Conservation (phyloP, 2,888 invertebrate species). For the Drosophila anomalata region DNA sequence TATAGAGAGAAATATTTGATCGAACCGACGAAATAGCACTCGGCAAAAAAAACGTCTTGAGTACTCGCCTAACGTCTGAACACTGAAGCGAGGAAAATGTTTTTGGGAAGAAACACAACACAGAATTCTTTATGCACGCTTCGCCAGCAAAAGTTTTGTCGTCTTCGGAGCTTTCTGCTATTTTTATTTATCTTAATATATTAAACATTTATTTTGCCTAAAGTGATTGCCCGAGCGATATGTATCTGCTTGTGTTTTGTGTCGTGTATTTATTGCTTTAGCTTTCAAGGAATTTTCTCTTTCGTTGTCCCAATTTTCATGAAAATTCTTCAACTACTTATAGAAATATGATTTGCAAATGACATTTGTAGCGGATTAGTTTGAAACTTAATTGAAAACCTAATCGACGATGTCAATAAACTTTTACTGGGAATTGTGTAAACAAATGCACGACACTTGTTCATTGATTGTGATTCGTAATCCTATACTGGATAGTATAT, state of each 20-base stretch:
- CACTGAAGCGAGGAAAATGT: constrained; percentile 58
- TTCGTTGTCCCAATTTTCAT: constrained; percentile 55
- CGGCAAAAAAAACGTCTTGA: constrained; percentile 59
- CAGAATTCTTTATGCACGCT: constrained; percentile 35
- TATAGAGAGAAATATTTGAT: constrained; percentile 26
- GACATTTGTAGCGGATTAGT: not conserved
- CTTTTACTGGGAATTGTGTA: constrained; percentile 49
- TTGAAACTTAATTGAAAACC: constrained; percentile 19
- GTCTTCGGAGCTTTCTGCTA: constrained; percentile 45
- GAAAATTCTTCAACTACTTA: constrained; percentile 8
- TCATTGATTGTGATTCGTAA: not conserved
- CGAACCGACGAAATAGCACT: constrained; percentile 14
- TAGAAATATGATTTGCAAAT: constrained; percentile 6
- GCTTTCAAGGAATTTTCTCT: constrained; percentile 49
- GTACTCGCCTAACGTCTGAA: constrained; percentile 54
- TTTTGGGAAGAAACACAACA: constrained; percentile 35
- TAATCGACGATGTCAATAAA: constrained; percentile 46
- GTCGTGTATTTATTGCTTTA: constrained; percentile 40
- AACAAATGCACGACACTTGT: constrained; percentile 33
- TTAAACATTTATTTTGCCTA: constrained; percentile 31
- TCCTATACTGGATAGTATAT: not conserved
- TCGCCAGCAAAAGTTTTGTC: constrained; percentile 54
- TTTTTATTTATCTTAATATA: constrained; percentile 43
- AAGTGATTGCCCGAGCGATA: constrained; percentile 11
- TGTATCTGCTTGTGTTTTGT: constrained; percentile 9